Evolutionary conservation across 2,888 invertebrate genomes (phyloP).

Genomic region (Patella depressa): DNA sequence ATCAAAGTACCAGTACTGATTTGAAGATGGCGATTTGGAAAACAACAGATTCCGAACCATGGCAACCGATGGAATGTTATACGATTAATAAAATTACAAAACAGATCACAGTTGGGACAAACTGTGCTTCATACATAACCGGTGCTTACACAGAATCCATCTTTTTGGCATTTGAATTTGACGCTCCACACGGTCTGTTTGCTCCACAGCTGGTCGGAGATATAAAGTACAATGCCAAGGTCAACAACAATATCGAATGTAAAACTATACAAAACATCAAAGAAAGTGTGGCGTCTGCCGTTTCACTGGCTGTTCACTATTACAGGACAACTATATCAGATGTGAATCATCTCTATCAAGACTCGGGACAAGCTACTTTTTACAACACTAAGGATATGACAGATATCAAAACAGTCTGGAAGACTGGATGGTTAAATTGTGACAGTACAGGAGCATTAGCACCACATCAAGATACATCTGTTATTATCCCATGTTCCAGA

Average conservation of each 20-base stretch:
- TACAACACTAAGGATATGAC: slow-evolving; percentile 37
- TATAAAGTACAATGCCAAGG: slow-evolving; percentile 48
- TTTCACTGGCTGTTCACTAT: slow-evolving; percentile 46
- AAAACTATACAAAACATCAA: slow-evolving; percentile 25
- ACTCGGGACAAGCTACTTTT: slow-evolving; percentile 13
- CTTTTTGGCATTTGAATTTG: slow-evolving; percentile 48
- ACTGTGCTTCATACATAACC: slow-evolving; percentile 18
- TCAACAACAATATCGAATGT: slow-evolving; percentile 35
- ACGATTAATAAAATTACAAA: slow-evolving; percentile 33
- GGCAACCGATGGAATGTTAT: slow-evolving; percentile 45
- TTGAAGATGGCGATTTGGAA: slow-evolving; percentile 40
- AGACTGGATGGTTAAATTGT: slow-evolving; percentile 59
- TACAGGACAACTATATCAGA: slow-evolving; percentile 42
- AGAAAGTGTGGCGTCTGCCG: slow-evolving; percentile 24
- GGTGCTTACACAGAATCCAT: slow-evolving; percentile 17
- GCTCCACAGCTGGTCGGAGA: slow-evolving; percentile 56
- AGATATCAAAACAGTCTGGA: slow-evolving; percentile 56
- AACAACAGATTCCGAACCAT: slow-evolving; percentile 23
- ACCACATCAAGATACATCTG: slow-evolving; percentile 42
- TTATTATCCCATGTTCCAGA: slow-evolving; percentile 36
- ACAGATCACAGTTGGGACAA: slow-evolving; percentile 25
- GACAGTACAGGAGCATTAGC: slow-evolving; percentile 55
- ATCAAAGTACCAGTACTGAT: slow-evolving; percentile 32
- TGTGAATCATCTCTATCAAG: slow-evolving; percentile 14
- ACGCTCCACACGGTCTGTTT: slow-evolving; percentile 37